Percentiles rank a stretch among this genome's conserved stretches.
These are phyloP conservation scores for Gymnopithys bicolor DNA, from an alignment of 2,797 vertebrate species.

Conservation along the genomic window DNA sequence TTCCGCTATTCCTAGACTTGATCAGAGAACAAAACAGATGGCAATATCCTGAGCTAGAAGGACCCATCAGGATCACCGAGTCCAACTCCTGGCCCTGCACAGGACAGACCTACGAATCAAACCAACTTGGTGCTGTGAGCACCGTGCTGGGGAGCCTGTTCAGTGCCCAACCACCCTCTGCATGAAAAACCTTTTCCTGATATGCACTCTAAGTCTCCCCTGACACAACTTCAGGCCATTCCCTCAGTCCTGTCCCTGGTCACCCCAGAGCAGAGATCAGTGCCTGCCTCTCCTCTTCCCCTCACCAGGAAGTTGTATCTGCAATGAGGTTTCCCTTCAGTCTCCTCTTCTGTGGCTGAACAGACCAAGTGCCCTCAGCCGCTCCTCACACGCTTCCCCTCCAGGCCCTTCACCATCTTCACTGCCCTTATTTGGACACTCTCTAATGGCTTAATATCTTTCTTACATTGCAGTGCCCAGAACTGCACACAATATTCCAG, in stretches of 20 bases:
- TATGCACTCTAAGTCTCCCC: neutral
- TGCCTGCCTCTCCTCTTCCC: neutral
- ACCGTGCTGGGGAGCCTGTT: neutral
- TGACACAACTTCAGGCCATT: neutral
- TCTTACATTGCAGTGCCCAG: too few relatives aligned
- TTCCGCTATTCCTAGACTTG: neutral
- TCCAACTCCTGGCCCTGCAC: neutral
- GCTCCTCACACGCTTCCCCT: too few relatives aligned
- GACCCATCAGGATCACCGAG: neutral
- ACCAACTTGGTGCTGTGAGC: too few relatives aligned
- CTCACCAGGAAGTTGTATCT: rapidly evolving
- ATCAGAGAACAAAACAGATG: neutral
- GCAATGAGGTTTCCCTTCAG: neutral
- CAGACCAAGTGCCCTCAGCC: neutral
- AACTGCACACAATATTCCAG: neutral
- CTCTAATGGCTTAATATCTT: neutral
- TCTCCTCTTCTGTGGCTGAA: neutral
- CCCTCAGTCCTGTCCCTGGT: too few relatives aligned
- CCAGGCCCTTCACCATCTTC: neutral
- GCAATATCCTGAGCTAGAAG: neutral
- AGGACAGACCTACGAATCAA: neutral
- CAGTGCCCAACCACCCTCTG: neutral
- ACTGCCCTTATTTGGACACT: neutral
- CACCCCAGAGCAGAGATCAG: neutral
- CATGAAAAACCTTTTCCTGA: neutral